These are phyloP conservation scores for Macropus fuliginosus DNA, from an alignment of 2,797 vertebrate species.

Conservation along the genomic window DNA sequence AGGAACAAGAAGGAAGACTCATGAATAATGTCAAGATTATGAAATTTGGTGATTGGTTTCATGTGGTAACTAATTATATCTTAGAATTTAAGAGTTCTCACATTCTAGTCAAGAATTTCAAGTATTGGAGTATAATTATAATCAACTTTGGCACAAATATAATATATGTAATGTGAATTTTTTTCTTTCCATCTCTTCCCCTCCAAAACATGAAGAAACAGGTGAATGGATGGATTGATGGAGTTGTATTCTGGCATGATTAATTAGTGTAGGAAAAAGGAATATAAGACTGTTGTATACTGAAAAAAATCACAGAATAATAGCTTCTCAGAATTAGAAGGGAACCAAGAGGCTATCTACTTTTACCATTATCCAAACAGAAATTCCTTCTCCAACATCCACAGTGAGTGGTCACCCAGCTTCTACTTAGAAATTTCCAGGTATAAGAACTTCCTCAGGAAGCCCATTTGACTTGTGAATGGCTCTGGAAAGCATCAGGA, in stretches of 20 bases:
- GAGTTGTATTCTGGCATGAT: background rate
- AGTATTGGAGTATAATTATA: background rate
- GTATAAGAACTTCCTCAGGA: background rate
- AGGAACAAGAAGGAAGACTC: background rate
- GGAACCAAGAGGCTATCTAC: background rate
- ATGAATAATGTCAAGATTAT: background rate
- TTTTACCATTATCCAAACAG: background rate
- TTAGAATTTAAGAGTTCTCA: background rate
- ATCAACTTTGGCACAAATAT: background rate
- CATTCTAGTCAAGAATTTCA: background rate
- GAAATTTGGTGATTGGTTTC: background rate
- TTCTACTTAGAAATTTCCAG: background rate
- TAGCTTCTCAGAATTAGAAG: background rate
- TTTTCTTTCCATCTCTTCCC: background rate
- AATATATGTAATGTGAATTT: background rate
- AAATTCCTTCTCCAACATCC: background rate
- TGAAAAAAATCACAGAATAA: background rate
- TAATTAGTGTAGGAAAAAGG: background rate
- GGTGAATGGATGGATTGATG: background rate
- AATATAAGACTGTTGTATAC: background rate
- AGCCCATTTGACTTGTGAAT: background rate
- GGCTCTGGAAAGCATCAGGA: background rate
- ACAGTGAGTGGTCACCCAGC: background rate
- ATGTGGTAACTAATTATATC: background rate
- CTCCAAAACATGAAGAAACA: background rate